Evolutionary conservation across 2,113 vertebrate species (phyloP).

Genomic region (Coptodon bakossiorum): DNA sequence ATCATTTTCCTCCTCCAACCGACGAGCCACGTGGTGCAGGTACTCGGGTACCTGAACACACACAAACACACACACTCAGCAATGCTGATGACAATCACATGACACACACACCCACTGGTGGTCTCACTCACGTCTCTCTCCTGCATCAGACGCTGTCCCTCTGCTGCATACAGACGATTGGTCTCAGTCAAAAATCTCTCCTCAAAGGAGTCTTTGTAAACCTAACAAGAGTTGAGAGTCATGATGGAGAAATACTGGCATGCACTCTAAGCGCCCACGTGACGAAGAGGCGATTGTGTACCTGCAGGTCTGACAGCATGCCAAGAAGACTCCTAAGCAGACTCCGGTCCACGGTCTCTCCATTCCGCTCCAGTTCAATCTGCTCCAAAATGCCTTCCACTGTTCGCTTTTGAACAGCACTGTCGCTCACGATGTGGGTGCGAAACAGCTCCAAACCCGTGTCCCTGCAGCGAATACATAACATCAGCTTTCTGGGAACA

Average conservation of each 20-base stretch:
- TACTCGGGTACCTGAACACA: conserved; percentile 70
- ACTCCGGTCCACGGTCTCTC: conserved; percentile 94
- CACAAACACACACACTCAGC: not conserved
- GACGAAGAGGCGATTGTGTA: conserved; percentile 34
- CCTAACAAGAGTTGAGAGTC: conserved; percentile 47
- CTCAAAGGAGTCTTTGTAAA: conserved; percentile 98
- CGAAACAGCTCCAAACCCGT: conserved; percentile 96
- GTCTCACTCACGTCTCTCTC: conserved; percentile 87
- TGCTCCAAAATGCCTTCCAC: conserved; percentile 95
- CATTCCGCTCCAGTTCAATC: conserved; percentile 92
- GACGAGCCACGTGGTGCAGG: conserved; percentile 95
- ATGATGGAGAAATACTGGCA: not conserved
- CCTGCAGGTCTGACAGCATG: conserved; percentile 98
- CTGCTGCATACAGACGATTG: conserved; percentile 90
- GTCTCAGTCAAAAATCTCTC: conserved; percentile 95
- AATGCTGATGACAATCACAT: not conserved
- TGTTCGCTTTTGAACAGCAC: conserved; percentile 93
- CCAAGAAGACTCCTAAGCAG: conserved; percentile 92
- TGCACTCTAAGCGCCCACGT: too few species aligned
- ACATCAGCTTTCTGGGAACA: not conserved
- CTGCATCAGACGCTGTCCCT: conserved; percentile 96
- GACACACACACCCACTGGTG: not conserved
- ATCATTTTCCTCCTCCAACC: conserved; percentile 96
- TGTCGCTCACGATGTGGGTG: conserved; percentile 94
- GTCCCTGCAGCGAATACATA: conserved; percentile 75